Conservation (phyloP, 2,113 vertebrate species). For the Odocoileus hemionus region DNA sequence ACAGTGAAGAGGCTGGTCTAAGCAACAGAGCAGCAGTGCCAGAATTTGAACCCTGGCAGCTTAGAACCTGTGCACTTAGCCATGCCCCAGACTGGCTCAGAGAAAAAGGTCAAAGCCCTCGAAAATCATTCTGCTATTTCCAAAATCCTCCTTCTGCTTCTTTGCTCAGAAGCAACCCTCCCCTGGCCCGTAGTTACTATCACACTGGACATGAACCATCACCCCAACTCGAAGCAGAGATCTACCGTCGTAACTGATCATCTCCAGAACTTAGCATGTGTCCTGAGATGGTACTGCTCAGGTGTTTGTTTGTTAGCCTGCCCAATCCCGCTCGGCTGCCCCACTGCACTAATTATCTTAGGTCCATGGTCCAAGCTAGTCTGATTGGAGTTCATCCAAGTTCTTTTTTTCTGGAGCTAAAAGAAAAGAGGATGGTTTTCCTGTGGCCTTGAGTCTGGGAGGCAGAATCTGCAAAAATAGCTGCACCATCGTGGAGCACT, state of each 20-base stretch:
- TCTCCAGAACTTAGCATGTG: not conserved
- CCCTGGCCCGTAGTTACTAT: not conserved
- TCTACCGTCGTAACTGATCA: not conserved
- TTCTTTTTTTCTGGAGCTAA: not conserved
- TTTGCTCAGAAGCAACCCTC: not conserved
- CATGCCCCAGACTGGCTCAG: not conserved
- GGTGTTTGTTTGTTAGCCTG: not conserved
- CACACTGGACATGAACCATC: not conserved
- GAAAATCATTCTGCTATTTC: not conserved
- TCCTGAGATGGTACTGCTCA: not conserved
- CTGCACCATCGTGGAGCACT: not conserved
- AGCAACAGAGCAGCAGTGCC: not conserved
- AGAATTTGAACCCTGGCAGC: not conserved
- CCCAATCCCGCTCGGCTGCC: accelerated
- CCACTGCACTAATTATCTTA: not conserved
- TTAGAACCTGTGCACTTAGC: not conserved
- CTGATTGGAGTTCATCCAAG: not conserved
- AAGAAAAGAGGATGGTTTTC: not conserved
- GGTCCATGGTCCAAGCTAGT: not conserved
- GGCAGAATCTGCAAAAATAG: not conserved
- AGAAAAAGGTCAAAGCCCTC: not conserved
- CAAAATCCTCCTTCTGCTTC: not conserved
- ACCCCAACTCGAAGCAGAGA: not conserved
- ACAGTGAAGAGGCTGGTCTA: not conserved
- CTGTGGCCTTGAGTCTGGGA: not conserved